These are phyloP conservation scores for Himalopsyche tibetana DNA, from an alignment of 2,888 invertebrate genomes.

Conservation along the genomic window DNA sequence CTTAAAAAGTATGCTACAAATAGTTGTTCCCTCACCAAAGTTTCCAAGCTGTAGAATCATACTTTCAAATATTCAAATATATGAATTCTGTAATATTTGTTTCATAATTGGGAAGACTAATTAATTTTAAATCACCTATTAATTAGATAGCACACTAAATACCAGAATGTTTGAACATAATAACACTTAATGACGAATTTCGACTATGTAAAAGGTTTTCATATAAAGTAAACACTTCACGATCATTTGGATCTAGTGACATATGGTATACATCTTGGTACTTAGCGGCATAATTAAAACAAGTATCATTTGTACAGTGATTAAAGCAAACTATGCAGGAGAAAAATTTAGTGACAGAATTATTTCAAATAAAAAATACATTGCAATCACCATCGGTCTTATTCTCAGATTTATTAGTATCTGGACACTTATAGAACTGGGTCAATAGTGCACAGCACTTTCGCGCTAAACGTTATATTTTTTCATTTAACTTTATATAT, in stretches of 20 bases:
- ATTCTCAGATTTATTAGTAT: no score
- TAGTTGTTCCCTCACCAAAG: slow-evolving; percentile 30
- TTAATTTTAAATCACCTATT: not conserved
- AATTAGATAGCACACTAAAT: slow-evolving; percentile 1
- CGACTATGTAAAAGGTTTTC: no score
- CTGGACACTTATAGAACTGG: no score
- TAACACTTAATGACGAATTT: no score
- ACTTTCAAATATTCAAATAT: not conserved
- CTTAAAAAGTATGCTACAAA: slow-evolving; percentile 15
- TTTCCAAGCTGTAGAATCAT: slow-evolving; percentile 13
- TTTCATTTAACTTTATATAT: no score
- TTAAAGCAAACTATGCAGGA: not conserved
- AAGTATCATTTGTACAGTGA: not conserved
- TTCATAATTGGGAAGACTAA: slow-evolving; percentile 23
- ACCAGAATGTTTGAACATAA: not conserved
- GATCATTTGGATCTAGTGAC: no score
- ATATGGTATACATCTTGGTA: not conserved
- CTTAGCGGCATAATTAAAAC: not conserved
- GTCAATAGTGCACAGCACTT: no score
- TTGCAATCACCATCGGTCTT: no score
- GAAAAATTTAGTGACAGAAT: not conserved
- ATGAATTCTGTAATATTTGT: not conserved
- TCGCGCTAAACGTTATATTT: no score
- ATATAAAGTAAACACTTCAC: no score
- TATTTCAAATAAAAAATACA: no score